Conservation (phyloP, 2,888 invertebrate species). For the Epsilonema sp. region DNA sequence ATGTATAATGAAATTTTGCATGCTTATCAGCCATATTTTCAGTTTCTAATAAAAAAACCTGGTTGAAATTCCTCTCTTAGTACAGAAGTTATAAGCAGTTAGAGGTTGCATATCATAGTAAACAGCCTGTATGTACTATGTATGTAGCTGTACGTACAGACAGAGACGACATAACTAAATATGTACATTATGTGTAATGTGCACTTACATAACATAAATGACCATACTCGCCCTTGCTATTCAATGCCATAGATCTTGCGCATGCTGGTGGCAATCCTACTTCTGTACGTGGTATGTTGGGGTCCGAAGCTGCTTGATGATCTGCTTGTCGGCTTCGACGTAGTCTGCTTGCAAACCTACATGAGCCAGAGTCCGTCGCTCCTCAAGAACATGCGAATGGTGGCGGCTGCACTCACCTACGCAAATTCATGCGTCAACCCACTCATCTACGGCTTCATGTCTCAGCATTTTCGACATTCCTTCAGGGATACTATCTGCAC, state of each 20-base stretch:
- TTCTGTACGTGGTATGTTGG: conserved; percentile 49
- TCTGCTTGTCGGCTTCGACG: conserved; percentile 43
- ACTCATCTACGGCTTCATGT: conserved; percentile 53
- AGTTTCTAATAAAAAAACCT: too few relatives aligned
- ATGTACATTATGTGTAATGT: too few relatives aligned
- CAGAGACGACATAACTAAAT: too few relatives aligned
- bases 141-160: too few relatives aligned
- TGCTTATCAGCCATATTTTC: too few relatives aligned
- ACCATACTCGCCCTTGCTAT: neutral
- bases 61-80: too few relatives aligned
- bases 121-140: too few relatives aligned
- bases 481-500: conserved; percentile 31
- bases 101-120: too few relatives aligned
- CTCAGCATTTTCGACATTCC: conserved; percentile 43
- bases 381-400: conserved; percentile 42
- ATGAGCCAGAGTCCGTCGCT: conserved; percentile 30
- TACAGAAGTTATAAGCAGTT: too few relatives aligned
- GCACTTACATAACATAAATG: too few relatives aligned
- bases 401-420: conserved; percentile 44
- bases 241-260: conserved; percentile 24
- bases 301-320: conserved; percentile 46
- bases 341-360: conserved; percentile 36
- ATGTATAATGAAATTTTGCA: too few relatives aligned
- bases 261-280: conserved; percentile 49
- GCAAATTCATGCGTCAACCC: conserved; percentile 53